Conservation (phyloP, 2,113 vertebrate species). For the Aplodontia rufa region DNA sequence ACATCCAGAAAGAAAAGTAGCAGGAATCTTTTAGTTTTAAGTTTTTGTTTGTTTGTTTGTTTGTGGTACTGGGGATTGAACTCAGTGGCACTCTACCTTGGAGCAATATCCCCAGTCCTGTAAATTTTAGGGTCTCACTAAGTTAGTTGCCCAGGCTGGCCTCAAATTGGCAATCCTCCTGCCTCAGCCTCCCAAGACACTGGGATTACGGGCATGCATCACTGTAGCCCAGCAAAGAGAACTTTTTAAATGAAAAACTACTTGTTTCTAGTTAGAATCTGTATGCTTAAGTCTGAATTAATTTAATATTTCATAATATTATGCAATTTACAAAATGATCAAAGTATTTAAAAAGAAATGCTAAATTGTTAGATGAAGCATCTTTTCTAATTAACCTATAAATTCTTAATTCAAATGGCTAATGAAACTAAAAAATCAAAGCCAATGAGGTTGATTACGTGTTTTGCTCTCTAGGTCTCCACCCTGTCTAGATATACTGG, state of each 20-base stretch:
- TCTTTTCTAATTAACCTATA: neutral
- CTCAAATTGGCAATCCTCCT: no score
- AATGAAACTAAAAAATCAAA: neutral
- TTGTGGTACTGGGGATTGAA: no score
- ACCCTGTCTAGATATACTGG: neutral
- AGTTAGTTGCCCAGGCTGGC: no score
- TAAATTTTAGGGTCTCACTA: no score
- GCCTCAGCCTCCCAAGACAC: no score
- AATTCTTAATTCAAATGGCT: neutral
- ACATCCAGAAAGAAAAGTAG: neutral
- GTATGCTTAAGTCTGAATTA: neutral
- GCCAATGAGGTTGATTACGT: neutral
- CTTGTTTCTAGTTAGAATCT: slow-evolving; percentile 1
- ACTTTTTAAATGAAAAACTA: neutral
- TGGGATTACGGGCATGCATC: no score
- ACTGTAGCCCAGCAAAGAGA: no score
- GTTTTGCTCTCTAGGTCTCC: neutral
- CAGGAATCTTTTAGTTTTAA: no score
- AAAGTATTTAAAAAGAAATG: neutral
- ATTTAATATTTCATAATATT: neutral
- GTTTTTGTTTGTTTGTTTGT: no score
- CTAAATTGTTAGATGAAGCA: neutral
- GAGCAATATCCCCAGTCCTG: no score
- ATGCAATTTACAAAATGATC: neutral
- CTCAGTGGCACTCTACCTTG: no score